Conservation (phyloP, 2,113 vertebrate species). For the Neodon shergylaensis region DNA sequence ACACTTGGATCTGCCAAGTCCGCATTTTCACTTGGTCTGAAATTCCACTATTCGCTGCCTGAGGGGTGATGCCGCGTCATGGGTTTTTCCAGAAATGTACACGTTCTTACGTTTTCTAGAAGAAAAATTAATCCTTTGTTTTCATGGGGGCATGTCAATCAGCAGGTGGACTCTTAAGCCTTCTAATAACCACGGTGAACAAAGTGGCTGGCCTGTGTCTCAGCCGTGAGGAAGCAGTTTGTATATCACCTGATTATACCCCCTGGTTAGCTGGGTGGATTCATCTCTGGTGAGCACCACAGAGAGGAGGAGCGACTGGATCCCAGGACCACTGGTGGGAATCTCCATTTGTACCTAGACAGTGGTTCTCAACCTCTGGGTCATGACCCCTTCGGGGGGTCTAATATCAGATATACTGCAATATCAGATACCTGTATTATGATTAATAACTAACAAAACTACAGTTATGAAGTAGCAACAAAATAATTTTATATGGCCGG, state of each 20-base stretch:
- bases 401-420: neutral
- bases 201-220: neutral
- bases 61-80: neutral
- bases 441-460: neutral
- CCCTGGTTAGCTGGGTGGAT: neutral
- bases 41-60: neutral
- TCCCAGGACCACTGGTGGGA: neutral
- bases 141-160: neutral
- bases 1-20: neutral
- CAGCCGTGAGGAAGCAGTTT: neutral
- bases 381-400: neutral
- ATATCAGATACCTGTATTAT: neutral
- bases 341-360: neutral
- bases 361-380: neutral
- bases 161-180: neutral
- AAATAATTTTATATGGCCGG: neutral
- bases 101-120: neutral
- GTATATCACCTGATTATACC: neutral
- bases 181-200: slow-evolving; percentile 6
- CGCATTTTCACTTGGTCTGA: neutral
- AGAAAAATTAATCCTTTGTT: slow-evolving; percentile 31
- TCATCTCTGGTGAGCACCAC: neutral
- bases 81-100: neutral
- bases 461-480: neutral
- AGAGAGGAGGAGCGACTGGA: neutral